These are phyloP conservation scores for Adela reaumurella DNA, from an alignment of 2,888 invertebrate species.

Conservation along the genomic window DNA sequence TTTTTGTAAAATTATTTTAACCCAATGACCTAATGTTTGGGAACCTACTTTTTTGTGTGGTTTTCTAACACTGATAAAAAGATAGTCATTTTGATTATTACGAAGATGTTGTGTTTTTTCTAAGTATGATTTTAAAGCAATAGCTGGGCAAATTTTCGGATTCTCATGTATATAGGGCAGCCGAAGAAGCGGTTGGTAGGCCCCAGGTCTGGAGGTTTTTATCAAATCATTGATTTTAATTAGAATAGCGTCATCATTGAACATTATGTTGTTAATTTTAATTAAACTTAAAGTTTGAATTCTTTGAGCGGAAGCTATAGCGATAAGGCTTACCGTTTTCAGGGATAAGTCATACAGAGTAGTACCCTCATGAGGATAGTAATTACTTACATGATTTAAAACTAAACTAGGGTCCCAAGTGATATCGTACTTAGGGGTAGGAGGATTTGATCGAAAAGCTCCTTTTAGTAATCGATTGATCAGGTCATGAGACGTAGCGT, in stretches of 20 bases:
- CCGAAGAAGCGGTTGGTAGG: conserved; percentile 3
- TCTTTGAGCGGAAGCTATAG: conserved; percentile 3
- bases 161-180: conserved; percentile 2
- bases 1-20: conserved; percentile 7
- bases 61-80: conserved; percentile 8
- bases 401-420: conserved; percentile 2
- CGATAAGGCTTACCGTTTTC: conserved; percentile 3
- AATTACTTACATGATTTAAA: background rate
- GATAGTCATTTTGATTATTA: background rate
- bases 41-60: conserved; percentile 7
- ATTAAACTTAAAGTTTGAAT: conserved; percentile 4
- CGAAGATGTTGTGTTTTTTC: no score
- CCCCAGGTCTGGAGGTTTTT: conserved; percentile 7
- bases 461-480: conserved; percentile 6
- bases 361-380: conserved; percentile 2
- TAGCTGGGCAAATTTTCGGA: conserved; percentile 6
- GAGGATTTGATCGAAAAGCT: conserved; percentile 1
- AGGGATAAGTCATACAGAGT: background rate
- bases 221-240: conserved; percentile 7
- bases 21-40: conserved; percentile 13
- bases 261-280: conserved; percentile 1
- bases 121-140: no score
- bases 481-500: background rate
- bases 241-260: background rate
- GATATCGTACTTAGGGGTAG: background rate